phyloP scores from a whole-genome alignment of 2,888 invertebrate genomes.

The Ennomos quercinarius region DNA sequence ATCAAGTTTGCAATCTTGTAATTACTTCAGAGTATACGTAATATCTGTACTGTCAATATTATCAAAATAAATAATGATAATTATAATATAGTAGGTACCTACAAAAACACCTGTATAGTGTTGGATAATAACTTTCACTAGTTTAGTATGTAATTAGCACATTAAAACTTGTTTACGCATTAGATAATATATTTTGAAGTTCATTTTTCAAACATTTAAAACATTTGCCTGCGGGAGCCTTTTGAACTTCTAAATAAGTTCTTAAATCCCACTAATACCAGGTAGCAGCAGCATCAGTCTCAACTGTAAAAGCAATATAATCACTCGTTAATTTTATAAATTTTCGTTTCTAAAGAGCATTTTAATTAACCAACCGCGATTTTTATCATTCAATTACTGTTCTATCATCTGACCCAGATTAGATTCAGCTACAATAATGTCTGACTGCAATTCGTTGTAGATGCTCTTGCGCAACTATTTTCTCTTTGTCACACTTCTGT shows the following conservation, averaged over 20 bases:
- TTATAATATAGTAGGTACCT: conserved; percentile 5
- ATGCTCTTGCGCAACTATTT: conserved; percentile 47
- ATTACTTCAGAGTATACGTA: conserved; percentile 5
- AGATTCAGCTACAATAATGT: conserved; percentile 30
- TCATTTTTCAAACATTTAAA: conserved; percentile 4
- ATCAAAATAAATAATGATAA: conserved; percentile 12
- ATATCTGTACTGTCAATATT: conserved; percentile 9
- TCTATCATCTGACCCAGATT: conserved; percentile 18
- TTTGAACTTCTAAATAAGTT: neutral
- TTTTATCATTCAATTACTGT: conserved; percentile 6
- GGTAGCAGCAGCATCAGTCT: too few species aligned
- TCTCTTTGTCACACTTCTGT: conserved; percentile 42
- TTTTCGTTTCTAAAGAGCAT: too few species aligned
- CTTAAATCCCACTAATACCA: too few species aligned
- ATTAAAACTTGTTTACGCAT: conserved; percentile 28
- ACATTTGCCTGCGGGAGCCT: neutral
- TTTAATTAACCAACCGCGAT: neutral
- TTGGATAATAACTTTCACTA: conserved; percentile 38
- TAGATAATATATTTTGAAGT: conserved; percentile 12
- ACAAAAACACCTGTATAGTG: conserved; percentile 23
- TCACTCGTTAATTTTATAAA: too few species aligned
- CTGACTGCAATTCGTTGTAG: conserved; percentile 29
- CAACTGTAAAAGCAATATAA: too few species aligned
- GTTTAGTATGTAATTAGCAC: conserved; percentile 29
- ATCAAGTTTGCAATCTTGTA: conserved; percentile 39